These are phyloP conservation scores for Clarias magur DNA, from an alignment of 2,113 vertebrate species.

Conservation along the genomic window DNA sequence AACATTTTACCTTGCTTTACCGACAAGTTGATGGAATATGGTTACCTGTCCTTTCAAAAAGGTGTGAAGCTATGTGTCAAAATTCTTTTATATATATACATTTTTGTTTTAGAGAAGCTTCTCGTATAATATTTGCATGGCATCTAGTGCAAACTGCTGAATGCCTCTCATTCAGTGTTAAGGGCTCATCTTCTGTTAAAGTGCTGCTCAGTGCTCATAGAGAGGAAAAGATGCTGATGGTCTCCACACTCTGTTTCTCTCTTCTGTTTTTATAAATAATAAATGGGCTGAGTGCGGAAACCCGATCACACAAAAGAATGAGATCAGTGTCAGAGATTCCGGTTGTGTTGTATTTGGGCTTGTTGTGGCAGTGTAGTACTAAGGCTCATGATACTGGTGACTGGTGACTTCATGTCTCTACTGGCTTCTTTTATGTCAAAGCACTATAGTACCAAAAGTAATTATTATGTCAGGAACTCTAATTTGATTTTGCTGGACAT, in stretches of 20 bases:
- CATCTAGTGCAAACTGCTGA: conserved; percentile 5
- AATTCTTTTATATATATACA: neutral
- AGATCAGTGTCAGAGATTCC: conserved; percentile 51
- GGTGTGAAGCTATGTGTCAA: neutral
- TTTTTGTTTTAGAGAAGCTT: neutral
- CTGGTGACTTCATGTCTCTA: conserved; percentile 1
- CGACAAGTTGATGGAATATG: neutral
- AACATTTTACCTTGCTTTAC: neutral
- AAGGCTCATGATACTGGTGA: neutral
- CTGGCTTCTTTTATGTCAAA: conserved; percentile 10
- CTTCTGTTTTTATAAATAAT: conserved; percentile 48
- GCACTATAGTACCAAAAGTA: neutral
- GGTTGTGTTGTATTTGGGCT: conserved; percentile 1
- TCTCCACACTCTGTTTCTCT: conserved; percentile 1
- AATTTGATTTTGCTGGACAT: neutral
- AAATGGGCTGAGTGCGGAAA: conserved; percentile 45
- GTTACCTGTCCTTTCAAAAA: neutral
- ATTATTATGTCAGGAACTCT: neutral
- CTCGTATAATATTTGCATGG: conserved; percentile 1
- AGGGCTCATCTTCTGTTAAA: conserved; percentile 16
- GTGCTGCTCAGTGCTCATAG: neutral
- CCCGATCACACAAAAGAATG: conserved; percentile 36
- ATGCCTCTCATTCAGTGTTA: neutral
- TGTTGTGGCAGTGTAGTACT: conserved; percentile 12
- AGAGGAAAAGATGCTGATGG: conserved; percentile 4